Evolutionary conservation across 2,113 vertebrate species (phyloP).

Genomic region (Tautogolabrus adspersus): DNA sequence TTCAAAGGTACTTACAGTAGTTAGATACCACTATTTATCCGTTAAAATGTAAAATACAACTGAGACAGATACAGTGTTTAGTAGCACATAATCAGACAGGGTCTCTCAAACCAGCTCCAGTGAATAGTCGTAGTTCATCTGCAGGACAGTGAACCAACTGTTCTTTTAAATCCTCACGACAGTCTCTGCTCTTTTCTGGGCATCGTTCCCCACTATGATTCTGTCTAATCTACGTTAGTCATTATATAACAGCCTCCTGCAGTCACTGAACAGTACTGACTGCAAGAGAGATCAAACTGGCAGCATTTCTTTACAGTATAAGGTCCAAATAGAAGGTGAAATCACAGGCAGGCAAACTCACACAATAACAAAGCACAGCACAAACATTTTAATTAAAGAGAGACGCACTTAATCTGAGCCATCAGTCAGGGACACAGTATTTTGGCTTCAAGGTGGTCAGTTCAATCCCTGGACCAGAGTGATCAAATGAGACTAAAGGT

Average conservation of each 20-base stretch:
- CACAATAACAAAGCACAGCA: too few species aligned
- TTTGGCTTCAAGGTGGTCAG: too few species aligned
- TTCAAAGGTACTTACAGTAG: too few species aligned
- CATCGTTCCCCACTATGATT: slow-evolving; percentile 20
- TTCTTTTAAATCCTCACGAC: slow-evolving; percentile 32
- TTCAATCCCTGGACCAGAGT: too few species aligned
- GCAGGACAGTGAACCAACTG: background rate
- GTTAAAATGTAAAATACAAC: background rate
- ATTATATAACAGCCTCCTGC: slow-evolving; percentile 39
- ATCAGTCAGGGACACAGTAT: too few species aligned
- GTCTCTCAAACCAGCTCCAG: background rate
- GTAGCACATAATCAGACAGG: background rate
- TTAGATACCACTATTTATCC: background rate
- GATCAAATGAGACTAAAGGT: too few species aligned
- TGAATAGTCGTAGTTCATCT: background rate
- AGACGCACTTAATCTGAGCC: too few species aligned
- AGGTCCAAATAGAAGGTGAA: background rate
- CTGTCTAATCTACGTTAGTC: slow-evolving; percentile 19
- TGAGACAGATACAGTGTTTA: background rate
- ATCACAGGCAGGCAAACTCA: too few species aligned
- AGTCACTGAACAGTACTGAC: background rate
- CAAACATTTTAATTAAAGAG: too few species aligned
- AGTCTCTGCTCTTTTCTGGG: slow-evolving; percentile 36
- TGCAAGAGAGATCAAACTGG: background rate
- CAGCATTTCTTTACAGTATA: background rate